These are phyloP conservation scores for Atta texana DNA, from an alignment of 1,140 invertebrate species.

Conservation along the genomic window DNA sequence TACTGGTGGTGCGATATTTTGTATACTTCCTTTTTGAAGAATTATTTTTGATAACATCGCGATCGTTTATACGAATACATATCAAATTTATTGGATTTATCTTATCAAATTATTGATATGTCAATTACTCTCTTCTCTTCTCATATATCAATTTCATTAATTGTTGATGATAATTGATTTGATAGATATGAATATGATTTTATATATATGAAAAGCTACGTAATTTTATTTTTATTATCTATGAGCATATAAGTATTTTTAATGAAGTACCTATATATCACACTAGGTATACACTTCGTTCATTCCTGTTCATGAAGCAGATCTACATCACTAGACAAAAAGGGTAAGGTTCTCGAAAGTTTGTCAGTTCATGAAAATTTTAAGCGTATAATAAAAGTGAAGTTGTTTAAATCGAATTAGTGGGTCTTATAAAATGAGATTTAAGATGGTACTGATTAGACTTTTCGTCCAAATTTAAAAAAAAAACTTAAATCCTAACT, in stretches of 20 bases:
- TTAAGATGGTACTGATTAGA: constrained; percentile 23
- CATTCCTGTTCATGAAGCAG: neutral
- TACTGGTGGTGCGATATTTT: neutral
- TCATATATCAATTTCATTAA: neutral
- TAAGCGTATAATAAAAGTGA: constrained; percentile 7
- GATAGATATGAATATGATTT: neutral
- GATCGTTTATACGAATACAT: neutral
- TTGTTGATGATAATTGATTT: neutral
- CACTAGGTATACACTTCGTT: neutral
- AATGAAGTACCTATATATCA: neutral
- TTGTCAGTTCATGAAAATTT: constrained; percentile 28
- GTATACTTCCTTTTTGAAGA: neutral
- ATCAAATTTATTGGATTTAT: constrained; percentile 5
- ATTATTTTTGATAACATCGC: neutral
- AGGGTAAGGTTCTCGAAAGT: neutral
- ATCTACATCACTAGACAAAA: neutral
- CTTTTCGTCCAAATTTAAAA: neutral
- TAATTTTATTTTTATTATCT: neutral
- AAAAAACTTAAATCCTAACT: constrained; percentile 13
- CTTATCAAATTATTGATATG: neutral
- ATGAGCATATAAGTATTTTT: too few relatives aligned
- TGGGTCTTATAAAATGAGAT: neutral
- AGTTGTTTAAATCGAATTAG: constrained; percentile 28
- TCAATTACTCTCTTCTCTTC: neutral
- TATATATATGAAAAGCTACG: neutral